Evolutionary conservation across 2,888 invertebrate genomes (phyloP).

Genomic region (Lepidochitona cinerea): DNA sequence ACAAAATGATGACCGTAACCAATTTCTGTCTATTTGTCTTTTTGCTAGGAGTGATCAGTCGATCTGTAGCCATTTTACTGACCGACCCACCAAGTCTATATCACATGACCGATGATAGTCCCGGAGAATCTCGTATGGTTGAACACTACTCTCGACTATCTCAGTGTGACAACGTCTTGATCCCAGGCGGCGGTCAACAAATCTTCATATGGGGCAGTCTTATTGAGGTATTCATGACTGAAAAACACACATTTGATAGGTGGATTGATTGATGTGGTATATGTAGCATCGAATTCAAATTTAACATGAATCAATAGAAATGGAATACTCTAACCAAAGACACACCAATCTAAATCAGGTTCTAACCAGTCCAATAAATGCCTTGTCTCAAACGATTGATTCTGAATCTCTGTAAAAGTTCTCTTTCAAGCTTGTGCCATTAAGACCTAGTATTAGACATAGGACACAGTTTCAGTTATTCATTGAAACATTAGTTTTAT

Average conservation of each 20-base stretch:
- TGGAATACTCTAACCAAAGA: neutral
- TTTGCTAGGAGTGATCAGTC: neutral
- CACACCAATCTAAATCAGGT: neutral
- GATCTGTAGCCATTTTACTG: neutral
- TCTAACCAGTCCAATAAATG: neutral
- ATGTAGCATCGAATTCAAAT: too few relatives aligned
- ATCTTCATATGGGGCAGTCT: neutral
- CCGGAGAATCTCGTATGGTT: too few relatives aligned
- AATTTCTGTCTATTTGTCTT: too few relatives aligned
- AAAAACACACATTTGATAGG: too few relatives aligned
- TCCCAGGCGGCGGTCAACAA: neutral
- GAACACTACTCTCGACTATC: neutral
- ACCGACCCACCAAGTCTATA: neutral
- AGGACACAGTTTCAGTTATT: neutral
- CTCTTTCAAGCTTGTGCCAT: neutral
- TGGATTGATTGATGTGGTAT: too few relatives aligned
- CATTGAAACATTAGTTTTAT: neutral
- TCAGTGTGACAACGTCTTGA: neutral
- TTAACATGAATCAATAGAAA: too few relatives aligned
- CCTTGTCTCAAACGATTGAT: too few relatives aligned
- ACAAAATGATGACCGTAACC: too few relatives aligned
- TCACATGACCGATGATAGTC: neutral
- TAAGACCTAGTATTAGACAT: neutral
- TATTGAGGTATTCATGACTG: neutral
- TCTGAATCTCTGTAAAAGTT: too few relatives aligned